These are phyloP conservation scores for Aegotheles bennettii DNA, from an alignment of 2,113 vertebrate genomes.

Conservation along the genomic window DNA sequence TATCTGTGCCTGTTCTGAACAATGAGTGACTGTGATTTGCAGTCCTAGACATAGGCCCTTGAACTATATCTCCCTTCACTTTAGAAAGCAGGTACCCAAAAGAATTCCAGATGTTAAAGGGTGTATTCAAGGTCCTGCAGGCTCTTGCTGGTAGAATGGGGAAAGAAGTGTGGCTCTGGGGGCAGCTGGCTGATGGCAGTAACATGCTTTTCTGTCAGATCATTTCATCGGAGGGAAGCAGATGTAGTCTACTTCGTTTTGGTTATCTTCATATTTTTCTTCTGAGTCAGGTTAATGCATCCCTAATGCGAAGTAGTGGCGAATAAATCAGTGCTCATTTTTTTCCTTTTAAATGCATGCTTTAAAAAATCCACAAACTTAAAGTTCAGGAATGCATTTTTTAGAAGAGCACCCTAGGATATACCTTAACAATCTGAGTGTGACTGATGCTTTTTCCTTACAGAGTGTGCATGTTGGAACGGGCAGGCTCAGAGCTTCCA, in stretches of 20 bases:
- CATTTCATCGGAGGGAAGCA: background rate
- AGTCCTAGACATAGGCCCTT: background rate
- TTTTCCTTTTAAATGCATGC: background rate
- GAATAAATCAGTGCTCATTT: background rate
- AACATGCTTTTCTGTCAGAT: background rate
- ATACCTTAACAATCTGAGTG: accelerated
- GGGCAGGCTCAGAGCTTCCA: slow-evolving; percentile 70
- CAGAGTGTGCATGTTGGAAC: slow-evolving; percentile 34
- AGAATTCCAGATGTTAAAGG: background rate
- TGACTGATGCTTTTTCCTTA: background rate
- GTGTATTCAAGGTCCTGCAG: background rate
- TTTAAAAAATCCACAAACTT: background rate
- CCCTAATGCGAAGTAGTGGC: background rate
- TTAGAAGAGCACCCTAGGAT: background rate
- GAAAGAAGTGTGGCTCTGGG: background rate
- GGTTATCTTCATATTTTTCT: background rate
- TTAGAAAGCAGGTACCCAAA: background rate
- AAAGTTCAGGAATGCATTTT: background rate
- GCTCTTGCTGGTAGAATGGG: background rate
- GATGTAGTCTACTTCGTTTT: background rate
- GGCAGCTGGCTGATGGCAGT: background rate
- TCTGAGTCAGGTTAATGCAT: background rate
- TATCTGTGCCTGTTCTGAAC: background rate
- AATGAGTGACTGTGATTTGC: background rate
- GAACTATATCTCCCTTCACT: background rate